Base-by-base conservation (phyloP, 2,113 vertebrate species). In the Serranochromis macrocephalus region DNA sequence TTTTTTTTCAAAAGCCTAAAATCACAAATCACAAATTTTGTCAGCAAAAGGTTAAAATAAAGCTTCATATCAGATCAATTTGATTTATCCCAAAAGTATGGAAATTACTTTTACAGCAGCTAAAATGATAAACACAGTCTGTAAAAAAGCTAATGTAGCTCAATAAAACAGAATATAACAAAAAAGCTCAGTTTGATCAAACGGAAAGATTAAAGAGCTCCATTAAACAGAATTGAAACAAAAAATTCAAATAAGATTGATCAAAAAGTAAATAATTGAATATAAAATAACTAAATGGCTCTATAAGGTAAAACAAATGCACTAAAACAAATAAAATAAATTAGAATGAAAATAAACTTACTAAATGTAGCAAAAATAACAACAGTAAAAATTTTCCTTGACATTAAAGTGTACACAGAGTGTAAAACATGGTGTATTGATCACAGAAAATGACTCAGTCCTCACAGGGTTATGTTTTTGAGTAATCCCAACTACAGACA, bases 131-230 rank as follows among this genome's bases (percentile, higher is more conserved):
- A 71, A 42, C 1, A 42, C n/a, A 71, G 36, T 42, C 12, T 14
- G 36, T 42, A 14, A 71, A 40, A n/a, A 24, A 66, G 8, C n/a
- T 1, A 9, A 42, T 3, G 1, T 61, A 33, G 57, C 36, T 71
- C 66, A 71, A 71, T 68, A 68, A 40, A 68, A 0, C 10, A 12
- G 63, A 68, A 68, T 24, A 42, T 24, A 14, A 42, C 36, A 40
- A 71, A 61, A 58, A 17, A 61, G 8, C 9, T 61, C 57, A 61
- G 57, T 61, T 33, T 61, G 57, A 61, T 61, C 29, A 61, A 33
- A 0, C 0, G 0, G 58, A 63, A 63, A 63, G 58, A 6, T 71
- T 24, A 24, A 71, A 71, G 66, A 71, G 38, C 66, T 71, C 36
- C 36, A 24, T 71, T 71, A 42, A 42, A 71, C 36, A 68, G 33